Evolutionary conservation across 2,797 vertebrate species (phyloP).

Genomic region (Enteromius afrohamiltoni): DNA sequence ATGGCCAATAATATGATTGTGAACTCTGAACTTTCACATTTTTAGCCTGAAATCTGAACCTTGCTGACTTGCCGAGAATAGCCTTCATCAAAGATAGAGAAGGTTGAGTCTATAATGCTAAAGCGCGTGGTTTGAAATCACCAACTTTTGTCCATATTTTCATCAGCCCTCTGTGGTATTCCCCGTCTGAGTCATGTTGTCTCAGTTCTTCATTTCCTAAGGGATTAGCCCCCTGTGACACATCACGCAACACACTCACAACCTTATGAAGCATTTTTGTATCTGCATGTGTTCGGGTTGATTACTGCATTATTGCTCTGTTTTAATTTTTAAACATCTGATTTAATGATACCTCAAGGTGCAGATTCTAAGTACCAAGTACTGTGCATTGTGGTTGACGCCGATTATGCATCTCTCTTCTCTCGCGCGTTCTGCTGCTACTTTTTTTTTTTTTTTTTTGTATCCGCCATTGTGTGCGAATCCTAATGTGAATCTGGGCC

Average conservation of each 20-base stretch:
- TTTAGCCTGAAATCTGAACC: background rate
- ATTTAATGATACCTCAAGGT: slow-evolving; percentile 23
- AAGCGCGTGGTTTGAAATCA: slow-evolving; percentile 12
- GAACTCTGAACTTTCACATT: slow-evolving; percentile 8
- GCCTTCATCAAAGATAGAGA: background rate
- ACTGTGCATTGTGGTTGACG: slow-evolving; percentile 22
- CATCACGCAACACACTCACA: slow-evolving; percentile 20
- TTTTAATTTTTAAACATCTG: slow-evolving; percentile 27
- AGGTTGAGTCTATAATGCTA: slow-evolving; percentile 9
- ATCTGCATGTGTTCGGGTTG: background rate
- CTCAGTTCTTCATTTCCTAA: slow-evolving; percentile 58
- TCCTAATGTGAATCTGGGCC: slow-evolving; percentile 13
- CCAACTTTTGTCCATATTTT: slow-evolving; percentile 38
- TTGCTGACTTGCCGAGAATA: background rate
- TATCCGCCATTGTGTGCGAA: background rate
- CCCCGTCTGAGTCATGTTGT: slow-evolving; percentile 54
- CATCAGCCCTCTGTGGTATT: slow-evolving; percentile 41
- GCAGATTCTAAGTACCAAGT: slow-evolving; percentile 16
- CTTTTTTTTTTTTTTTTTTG: slow-evolving; percentile 3
- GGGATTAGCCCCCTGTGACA: slow-evolving; percentile 49
- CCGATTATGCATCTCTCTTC: background rate
- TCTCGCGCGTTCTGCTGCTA: background rate
- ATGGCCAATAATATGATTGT: background rate
- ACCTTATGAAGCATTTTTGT: slow-evolving; percentile 12
- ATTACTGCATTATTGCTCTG: background rate